Conservation (phyloP, 2,888 invertebrate species). For the Megamerina dolium region DNA sequence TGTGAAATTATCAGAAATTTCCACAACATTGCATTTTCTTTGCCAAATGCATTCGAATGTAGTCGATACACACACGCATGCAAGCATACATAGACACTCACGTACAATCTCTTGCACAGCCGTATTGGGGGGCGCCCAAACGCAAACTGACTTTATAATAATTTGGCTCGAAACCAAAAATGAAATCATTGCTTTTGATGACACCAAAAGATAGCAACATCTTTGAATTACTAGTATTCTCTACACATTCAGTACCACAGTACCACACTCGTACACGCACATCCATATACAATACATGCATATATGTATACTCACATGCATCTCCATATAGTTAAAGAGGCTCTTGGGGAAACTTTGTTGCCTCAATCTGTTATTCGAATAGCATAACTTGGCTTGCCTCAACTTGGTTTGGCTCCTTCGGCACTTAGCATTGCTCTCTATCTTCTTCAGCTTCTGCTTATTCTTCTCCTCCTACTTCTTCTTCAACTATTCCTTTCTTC, state of each 20-base stretch:
- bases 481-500: no score
- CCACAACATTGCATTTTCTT: conserved; percentile 10
- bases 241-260: background rate
- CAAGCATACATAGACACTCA: conserved; percentile 1
- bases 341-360: no score
- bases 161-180: conserved; percentile 31
- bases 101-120: background rate
- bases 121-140: no score
- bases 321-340: no score
- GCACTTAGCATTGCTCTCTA: no score
- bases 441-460: no score
- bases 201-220: conserved; percentile 28
- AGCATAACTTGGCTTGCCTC: no score
- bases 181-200: conserved; percentile 32
- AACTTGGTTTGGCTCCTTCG: no score
- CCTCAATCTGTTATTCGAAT: no score
- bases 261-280: background rate
- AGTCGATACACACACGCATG: background rate
- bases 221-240: conserved; percentile 1
- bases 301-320: background rate
- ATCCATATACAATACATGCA: background rate
- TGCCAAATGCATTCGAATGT: background rate
- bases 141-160: conserved; percentile 25
- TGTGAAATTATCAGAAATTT: conserved; percentile 16
- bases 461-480: no score